phyloP scores from a whole-genome alignment of 2,888 invertebrate species.

The Anorthoa munda region DNA sequence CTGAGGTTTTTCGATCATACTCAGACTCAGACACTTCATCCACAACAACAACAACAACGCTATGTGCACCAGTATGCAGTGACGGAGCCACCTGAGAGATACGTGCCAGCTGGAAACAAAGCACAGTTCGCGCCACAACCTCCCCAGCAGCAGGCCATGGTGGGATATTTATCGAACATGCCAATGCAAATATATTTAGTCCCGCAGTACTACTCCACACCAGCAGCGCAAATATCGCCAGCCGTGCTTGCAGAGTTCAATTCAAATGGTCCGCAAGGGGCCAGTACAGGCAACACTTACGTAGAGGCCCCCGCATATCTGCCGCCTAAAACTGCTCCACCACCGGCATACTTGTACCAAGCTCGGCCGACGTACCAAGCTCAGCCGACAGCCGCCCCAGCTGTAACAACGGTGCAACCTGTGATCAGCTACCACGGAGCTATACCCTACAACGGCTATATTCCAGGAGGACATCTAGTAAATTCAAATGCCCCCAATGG shows the following conservation, averaged over 20 bases:
- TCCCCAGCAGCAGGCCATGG: slow-evolving; percentile 85
- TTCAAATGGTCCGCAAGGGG: slow-evolving; percentile 34
- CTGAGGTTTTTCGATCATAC: slow-evolving; percentile 79
- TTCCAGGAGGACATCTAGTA: slow-evolving; percentile 69
- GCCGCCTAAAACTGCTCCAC: slow-evolving; percentile 70
- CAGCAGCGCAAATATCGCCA: slow-evolving; percentile 70
- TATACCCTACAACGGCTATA: slow-evolving; percentile 74
- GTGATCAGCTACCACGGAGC: slow-evolving; percentile 76
- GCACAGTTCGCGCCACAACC: slow-evolving; percentile 72
- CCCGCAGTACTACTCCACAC: slow-evolving; percentile 84
- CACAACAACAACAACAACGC: slow-evolving; percentile 71
- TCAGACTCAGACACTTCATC: slow-evolving; percentile 66
- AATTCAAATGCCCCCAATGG: slow-evolving; percentile 76
- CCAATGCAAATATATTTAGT: slow-evolving; percentile 89
- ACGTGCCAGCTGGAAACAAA: slow-evolving; percentile 65
- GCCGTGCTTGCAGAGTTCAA: slow-evolving; percentile 67
- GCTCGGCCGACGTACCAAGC: slow-evolving; percentile 79
- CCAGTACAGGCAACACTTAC: slow-evolving; percentile 71
- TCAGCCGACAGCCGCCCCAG: slow-evolving; percentile 78
- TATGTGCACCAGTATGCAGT: slow-evolving; percentile 87
- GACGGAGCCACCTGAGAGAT: slow-evolving; percentile 82
- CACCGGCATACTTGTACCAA: slow-evolving; percentile 79
- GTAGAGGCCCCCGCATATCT: slow-evolving; percentile 81
- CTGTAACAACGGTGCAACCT: slow-evolving; percentile 77
- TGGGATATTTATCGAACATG: slow-evolving; percentile 86